A percentile compares a stretch with the other conserved stretches of the same genome.
These are phyloP conservation scores for Pimpla rufipes DNA, from an alignment of 2,888 invertebrate species.

Conservation along the genomic window DNA sequence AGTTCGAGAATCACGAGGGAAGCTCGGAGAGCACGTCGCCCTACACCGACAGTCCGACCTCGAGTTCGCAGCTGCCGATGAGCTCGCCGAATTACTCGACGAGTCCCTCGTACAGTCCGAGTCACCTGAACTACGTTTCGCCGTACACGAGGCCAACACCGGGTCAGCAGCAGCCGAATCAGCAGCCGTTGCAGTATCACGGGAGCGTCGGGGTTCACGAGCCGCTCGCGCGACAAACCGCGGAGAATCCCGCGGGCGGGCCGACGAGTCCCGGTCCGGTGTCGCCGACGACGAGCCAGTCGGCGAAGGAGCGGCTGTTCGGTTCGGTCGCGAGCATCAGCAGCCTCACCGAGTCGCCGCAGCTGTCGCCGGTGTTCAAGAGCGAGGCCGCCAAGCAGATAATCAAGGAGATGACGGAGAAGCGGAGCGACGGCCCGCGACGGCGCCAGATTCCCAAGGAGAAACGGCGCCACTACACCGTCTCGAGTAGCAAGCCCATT, in stretches of 20 bases:
- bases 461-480: conserved; percentile 94
- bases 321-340: conserved; percentile 76
- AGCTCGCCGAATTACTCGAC: conserved; percentile 81
- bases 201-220: conserved; percentile 38
- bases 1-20: conserved; percentile 81
- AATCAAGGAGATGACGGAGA: conserved; percentile 91
- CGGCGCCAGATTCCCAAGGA: conserved; percentile 92
- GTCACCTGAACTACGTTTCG: conserved; percentile 75
- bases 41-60: conserved; percentile 79
- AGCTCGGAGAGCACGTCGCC: conserved; percentile 83
- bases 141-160: conserved; percentile 62
- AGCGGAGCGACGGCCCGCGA: conserved; percentile 85
- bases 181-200: conserved; percentile 32
- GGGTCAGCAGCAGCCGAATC: conserved; percentile 28
- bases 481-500: conserved; percentile 85
- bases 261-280: conserved; percentile 75
- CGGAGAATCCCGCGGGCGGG: conserved; percentile 64
- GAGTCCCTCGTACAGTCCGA: conserved; percentile 81
- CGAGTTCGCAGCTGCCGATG: conserved; percentile 80
- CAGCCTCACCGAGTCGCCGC: conserved; percentile 84
- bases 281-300: conserved; percentile 65
- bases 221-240: conserved; percentile 42
- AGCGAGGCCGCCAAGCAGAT: conserved; percentile 95
- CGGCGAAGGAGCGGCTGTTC: conserved; percentile 71
- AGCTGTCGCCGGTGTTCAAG: conserved; percentile 93